A percentile compares a stretch with the other conserved stretches of the same genome.
phyloP scores from a whole-genome alignment of 2,113 vertebrate genomes.

The Mirounga angustirostris region DNA sequence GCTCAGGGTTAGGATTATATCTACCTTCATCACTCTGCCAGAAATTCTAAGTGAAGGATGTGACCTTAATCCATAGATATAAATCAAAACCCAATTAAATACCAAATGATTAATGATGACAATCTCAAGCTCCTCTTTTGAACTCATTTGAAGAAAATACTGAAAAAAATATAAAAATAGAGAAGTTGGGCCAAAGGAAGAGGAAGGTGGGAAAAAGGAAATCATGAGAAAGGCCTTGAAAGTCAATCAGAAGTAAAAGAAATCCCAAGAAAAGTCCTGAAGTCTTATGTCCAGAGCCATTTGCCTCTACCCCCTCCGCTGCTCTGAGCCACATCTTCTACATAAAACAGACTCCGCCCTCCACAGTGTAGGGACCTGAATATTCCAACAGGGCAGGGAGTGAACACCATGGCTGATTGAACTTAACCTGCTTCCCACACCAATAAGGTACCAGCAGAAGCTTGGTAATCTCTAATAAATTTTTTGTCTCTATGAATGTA shows the following conservation, averaged over 20 bases:
- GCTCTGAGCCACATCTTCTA: neutral
- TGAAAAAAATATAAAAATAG: slow-evolving; percentile 2
- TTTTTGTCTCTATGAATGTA: neutral
- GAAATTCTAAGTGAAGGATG: slow-evolving; percentile 53
- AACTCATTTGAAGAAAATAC: neutral
- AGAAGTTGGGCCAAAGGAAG: neutral
- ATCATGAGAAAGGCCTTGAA: neutral
- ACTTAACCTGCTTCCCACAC: neutral
- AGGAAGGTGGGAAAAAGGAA: neutral
- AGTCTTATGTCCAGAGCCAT: neutral
- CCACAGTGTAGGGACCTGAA: neutral
- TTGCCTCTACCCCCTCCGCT: neutral
- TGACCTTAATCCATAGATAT: slow-evolving; percentile 49
- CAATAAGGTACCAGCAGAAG: neutral
- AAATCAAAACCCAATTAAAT: slow-evolving; percentile 69
- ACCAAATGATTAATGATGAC: slow-evolving; percentile 41
- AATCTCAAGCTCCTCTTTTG: slow-evolving; percentile 31
- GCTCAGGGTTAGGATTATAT: neutral
- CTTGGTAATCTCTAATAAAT: neutral
- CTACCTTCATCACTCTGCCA: slow-evolving; percentile 29
- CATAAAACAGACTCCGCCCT: neutral
- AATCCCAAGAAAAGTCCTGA: neutral
- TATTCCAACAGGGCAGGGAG: too few species aligned
- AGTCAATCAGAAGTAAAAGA: neutral
- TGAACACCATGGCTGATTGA: neutral